phyloP scores from a whole-genome alignment of 2,797 vertebrate species.

The Myripristis jacobus region DNA sequence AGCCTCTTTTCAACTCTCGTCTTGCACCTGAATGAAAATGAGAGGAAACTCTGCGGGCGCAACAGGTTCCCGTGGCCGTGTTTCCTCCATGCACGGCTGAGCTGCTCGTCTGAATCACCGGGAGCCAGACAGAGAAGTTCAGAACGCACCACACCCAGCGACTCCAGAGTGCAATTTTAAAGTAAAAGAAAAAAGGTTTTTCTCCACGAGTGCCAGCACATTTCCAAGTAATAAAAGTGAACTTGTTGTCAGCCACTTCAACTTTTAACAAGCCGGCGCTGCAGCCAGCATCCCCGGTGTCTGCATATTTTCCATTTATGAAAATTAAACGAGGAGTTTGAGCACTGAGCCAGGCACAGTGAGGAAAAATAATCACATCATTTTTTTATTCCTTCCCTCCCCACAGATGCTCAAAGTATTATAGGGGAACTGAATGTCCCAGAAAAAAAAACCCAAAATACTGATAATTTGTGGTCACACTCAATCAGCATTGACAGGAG shows the following conservation, averaged over 20 bases:
- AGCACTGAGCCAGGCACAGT: not conserved
- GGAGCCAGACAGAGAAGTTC: not conserved
- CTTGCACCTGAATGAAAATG: too few species aligned
- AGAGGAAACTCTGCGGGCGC: not conserved
- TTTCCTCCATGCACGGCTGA: too few species aligned
- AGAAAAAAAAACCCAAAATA: too few species aligned
- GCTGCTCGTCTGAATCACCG: conserved; percentile 9
- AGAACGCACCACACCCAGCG: not conserved
- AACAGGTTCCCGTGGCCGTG: not conserved
- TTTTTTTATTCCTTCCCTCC: not conserved
- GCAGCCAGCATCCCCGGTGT: not conserved
- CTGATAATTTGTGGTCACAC: not conserved
- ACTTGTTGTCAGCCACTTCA: not conserved
- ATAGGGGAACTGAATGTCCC: not conserved
- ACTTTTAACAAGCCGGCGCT: conserved; percentile 13
- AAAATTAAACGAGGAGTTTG: not conserved
- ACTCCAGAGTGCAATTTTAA: not conserved
- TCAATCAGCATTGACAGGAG: conserved; percentile 6
- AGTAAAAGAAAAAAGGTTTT: not conserved
- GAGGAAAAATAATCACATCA: conserved; percentile 11
- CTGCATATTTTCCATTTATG: conserved; percentile 7
- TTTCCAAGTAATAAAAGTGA: not conserved
- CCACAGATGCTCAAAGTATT: not conserved
- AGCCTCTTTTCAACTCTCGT: too few species aligned
- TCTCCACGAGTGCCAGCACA: too few species aligned